phyloP scores from a whole-genome alignment of 2,797 vertebrate genomes.

The Eulemur coronatus region DNA sequence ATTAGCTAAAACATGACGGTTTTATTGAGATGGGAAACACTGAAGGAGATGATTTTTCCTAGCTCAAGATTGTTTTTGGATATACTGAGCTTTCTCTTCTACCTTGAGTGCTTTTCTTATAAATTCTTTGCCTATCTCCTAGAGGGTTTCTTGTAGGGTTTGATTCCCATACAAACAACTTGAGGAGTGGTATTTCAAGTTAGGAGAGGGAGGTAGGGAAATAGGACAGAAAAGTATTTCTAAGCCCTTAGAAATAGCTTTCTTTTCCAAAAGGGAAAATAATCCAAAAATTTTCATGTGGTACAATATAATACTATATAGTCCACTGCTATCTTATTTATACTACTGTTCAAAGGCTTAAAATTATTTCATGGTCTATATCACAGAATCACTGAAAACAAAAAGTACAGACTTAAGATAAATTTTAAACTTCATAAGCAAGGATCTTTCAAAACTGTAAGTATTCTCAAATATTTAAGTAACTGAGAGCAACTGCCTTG shows the following conservation, averaged over 20 bases:
- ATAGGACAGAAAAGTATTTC: conserved; percentile 7
- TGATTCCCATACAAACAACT: not conserved
- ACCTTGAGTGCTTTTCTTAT: not conserved
- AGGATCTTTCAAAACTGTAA: not conserved
- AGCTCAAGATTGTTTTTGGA: not conserved
- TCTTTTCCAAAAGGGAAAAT: not conserved
- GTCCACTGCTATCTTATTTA: conserved; percentile 6
- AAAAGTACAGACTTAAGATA: not conserved
- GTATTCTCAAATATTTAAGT: conserved; percentile 21
- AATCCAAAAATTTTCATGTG: not conserved
- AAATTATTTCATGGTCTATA: not conserved
- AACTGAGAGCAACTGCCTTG: not conserved
- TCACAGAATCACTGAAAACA: not conserved
- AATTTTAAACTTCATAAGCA: conserved; percentile 4
- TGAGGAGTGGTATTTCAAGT: not conserved
- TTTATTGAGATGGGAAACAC: not conserved
- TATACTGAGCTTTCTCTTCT: not conserved
- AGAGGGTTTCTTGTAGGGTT: not conserved
- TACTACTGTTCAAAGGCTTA: not conserved
- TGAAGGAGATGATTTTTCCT: not conserved
- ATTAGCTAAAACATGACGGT: not conserved
- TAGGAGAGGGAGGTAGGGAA: not conserved
- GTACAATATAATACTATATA: not conserved
- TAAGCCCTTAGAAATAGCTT: conserved; percentile 4
- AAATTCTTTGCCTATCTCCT: not conserved